Conservation (phyloP, 1,140 invertebrate species). For the Rhyacophila brunnea region DNA sequence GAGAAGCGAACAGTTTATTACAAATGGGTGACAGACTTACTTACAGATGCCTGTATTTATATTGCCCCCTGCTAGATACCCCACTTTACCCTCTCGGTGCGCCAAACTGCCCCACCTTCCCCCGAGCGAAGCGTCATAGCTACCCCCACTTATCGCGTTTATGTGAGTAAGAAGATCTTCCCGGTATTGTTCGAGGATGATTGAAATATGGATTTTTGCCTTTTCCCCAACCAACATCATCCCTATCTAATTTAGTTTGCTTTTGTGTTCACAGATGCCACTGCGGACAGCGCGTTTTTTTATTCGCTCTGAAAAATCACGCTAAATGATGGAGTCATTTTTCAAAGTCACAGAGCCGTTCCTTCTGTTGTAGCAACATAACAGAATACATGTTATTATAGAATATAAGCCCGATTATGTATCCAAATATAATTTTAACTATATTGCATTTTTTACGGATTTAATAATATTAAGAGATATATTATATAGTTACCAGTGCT, state of each 20-base stretch:
- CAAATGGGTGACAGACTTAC: conserved; percentile 33
- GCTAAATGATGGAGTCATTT: no score
- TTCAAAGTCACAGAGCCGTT: no score
- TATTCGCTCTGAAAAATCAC: no score
- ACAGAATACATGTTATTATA: no score
- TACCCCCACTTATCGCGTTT: conserved; percentile 27
- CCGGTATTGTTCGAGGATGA: conserved; percentile 31
- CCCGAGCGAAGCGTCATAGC: neutral
- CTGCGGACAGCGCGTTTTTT: neutral
- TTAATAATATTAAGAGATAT: no score
- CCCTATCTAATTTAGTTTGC: conserved; percentile 21
- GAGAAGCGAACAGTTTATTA: conserved; percentile 26
- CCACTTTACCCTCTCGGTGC: conserved; percentile 2
- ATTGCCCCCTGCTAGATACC: neutral
- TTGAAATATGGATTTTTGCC: conserved; percentile 35
- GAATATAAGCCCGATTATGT: no score
- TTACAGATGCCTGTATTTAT: conserved; percentile 33
- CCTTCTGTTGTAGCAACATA: no score
- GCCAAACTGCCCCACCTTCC: conserved; percentile 1
- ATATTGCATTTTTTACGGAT: no score
- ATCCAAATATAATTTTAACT: no score
- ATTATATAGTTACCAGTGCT: no score
- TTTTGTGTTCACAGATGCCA: conserved; percentile 16
- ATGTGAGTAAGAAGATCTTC: conserved; percentile 30
- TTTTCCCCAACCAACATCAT: conserved; percentile 5